Evolutionary conservation across 1,140 invertebrate species (phyloP).

Genomic region (Sminthurides bifidus): DNA sequence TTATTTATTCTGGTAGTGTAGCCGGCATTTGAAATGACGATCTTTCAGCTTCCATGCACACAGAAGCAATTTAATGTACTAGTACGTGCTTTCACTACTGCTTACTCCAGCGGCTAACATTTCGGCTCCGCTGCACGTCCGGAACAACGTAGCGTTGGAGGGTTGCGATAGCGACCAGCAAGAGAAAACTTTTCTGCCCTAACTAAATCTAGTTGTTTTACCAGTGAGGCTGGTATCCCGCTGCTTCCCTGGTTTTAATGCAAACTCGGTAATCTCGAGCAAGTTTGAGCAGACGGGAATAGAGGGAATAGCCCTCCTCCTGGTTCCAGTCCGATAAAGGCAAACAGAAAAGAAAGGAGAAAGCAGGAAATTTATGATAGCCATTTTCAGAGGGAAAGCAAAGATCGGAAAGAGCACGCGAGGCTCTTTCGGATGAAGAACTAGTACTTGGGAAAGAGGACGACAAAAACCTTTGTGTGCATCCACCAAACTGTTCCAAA

Average conservation of each 20-base stretch:
- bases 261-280: too few species aligned
- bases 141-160: neutral
- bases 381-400: constrained; percentile 25
- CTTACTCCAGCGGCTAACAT: too few species aligned
- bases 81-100: too few species aligned
- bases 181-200: too few species aligned
- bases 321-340: constrained; percentile 5
- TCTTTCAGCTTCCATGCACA: neutral
- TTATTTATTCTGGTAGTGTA: constrained; percentile 28
- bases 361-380: constrained; percentile 25
- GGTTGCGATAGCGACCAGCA: neutral
- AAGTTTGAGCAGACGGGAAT: constrained; percentile 8
- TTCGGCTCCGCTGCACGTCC: too few species aligned
- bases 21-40: constrained; percentile 15
- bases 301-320: constrained; percentile 11
- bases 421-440: constrained; percentile 6
- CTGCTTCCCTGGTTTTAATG: too few species aligned
- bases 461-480: too few species aligned
- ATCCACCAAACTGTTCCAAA: too few species aligned
- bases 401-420: constrained; percentile 26
- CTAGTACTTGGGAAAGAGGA: neutral
- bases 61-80: neutral
- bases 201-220: too few species aligned
- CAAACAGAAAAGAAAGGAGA: constrained; percentile 14
- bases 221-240: too few species aligned